phyloP scores from a whole-genome alignment of 2,797 vertebrate species.

The Sciurus vulgaris region DNA sequence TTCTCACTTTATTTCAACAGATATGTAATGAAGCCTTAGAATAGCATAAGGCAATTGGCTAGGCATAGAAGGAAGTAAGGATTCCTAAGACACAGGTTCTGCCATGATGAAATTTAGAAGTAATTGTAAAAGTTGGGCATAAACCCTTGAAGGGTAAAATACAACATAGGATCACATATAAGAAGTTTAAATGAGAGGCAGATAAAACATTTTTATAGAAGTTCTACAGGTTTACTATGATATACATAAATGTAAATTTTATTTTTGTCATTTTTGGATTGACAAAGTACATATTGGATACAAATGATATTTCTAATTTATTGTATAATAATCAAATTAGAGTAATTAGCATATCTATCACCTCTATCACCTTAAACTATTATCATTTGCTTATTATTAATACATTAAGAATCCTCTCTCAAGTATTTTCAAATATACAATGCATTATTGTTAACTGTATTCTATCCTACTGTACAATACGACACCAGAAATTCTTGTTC shows the following conservation, averaged over 20 bases:
- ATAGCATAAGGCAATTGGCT: not conserved
- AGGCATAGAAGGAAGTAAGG: not conserved
- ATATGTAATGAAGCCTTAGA: not conserved
- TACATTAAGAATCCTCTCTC: not conserved
- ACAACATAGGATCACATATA: not conserved
- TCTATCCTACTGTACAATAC: not conserved
- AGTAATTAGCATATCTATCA: not conserved
- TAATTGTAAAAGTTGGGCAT: not conserved
- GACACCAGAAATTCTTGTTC: not conserved
- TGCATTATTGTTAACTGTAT: not conserved
- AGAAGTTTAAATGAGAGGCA: not conserved
- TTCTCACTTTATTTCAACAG: not conserved
- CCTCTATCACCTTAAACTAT: not conserved
- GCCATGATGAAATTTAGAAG: not conserved
- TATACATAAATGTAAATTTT: not conserved
- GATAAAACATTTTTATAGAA: not conserved
- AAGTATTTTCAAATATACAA: not conserved
- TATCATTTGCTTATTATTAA: not conserved
- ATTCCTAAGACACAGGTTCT: not conserved
- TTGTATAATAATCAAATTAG: not conserved
- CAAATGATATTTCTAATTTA: not conserved
- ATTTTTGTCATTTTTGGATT: not conserved
- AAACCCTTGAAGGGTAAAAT: constrained; percentile 34
- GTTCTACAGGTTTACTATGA: not conserved
- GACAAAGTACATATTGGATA: not conserved